Base-by-base conservation (phyloP, 2,113 vertebrate species). In the Stercorarius parasiticus region DNA sequence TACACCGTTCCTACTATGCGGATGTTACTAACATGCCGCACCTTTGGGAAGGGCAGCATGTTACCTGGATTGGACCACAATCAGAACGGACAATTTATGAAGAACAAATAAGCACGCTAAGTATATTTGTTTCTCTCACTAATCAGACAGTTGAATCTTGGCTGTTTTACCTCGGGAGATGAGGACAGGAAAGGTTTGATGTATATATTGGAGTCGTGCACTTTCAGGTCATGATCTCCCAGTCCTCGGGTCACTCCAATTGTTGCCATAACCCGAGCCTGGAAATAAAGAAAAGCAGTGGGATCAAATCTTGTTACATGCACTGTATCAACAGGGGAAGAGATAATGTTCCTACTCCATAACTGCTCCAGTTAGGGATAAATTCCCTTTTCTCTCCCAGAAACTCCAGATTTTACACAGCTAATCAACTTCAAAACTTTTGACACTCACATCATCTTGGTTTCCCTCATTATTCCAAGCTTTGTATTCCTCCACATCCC, bases 131-230 rank as follows among this genome's bases (percentile, higher is more conserved):
- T 78, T 74, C 49, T 42, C 65, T 43, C 52, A 50, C 43, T 86
- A 53, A 58, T 45, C 42, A 52, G 25, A 30, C 12, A 72, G 72
- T 36, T 82, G 62, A 96, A 49, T 15, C 16, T 55, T 66, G 38
- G 58, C 76, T 32, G 58, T 25, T 81, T 97, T 98, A 99, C 99
- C 99, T 99, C 99, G 5, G 99, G 99, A 92, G 98, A 98, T 62
- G 99, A 99, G 89, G 99, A 99, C 40, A 99, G 98, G 97, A 99
- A 99, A 13, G 99, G 99, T 92, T 99, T 99, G 97, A 99, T 99
- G 97, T 98, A 99, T 98, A 99, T 99, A 97, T 99, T 99, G 71
- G 99, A 99, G 97, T 99, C 99, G 1, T 99, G 99, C 69, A 99
- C 99, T 97, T 99, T 99, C 91, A 99, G 98, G 94, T 99, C 99